A percentile compares a stretch with the other conserved stretches of the same genome.
Evolutionary conservation across 2,113 vertebrate species (phyloP).

Genomic region (Gorsachius goisagi): DNA sequence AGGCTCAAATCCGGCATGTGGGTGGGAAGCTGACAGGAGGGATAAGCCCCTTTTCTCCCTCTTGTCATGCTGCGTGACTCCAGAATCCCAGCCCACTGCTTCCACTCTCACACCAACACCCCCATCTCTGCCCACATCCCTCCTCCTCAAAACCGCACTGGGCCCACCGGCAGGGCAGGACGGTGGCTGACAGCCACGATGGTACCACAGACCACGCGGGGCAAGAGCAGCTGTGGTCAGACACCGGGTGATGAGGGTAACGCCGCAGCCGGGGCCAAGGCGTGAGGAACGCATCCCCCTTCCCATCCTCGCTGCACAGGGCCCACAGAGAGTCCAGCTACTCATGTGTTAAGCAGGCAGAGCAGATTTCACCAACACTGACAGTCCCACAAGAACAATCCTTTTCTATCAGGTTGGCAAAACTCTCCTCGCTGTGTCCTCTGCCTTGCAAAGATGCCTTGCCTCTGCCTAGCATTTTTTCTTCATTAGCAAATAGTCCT

Average conservation of each 20-base stretch:
- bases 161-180: neutral
- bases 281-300: accelerated
- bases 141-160: neutral
- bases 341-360: neutral
- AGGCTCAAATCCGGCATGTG: accelerated
- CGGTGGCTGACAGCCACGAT: accelerated
- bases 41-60: neutral
- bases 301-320: neutral
- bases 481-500: neutral
- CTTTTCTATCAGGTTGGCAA: neutral
- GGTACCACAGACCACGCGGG: neutral
- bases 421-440: neutral
- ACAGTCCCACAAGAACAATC: neutral
- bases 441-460: neutral
- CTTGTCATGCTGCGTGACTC: neutral
- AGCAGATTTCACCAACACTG: neutral
- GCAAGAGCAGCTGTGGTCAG: neutral
- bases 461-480: constrained; percentile 19
- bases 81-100: neutral
- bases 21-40: neutral
- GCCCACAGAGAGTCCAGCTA: neutral
- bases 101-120: neutral
- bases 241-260: accelerated
- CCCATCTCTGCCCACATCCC: neutral
- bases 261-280: accelerated